Evolutionary conservation across 53 echinoderm and acorn worm genomes (phyloP).

Genomic region (Holothuria scabra): DNA sequence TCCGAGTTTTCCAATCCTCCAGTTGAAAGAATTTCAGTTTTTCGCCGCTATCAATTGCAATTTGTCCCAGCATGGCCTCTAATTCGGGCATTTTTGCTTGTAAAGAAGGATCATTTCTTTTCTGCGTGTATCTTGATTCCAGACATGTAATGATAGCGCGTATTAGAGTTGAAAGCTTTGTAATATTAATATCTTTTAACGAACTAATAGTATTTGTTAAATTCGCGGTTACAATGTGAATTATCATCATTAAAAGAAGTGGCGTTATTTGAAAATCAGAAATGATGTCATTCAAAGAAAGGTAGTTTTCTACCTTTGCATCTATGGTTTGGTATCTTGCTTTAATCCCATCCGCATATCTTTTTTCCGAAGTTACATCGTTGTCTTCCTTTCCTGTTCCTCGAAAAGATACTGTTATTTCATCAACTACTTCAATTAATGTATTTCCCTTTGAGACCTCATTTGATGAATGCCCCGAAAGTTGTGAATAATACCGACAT

Average conservation of each 20-base stretch:
- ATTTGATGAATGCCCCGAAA: neutral
- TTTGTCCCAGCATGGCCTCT: neutral
- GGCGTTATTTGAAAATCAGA: conserved; percentile 15
- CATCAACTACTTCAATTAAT: too few species aligned
- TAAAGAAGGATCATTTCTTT: neutral
- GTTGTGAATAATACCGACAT: conserved; percentile 1
- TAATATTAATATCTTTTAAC: neutral
- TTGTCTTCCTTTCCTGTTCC: too few species aligned
- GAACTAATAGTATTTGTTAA: neutral
- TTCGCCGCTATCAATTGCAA: neutral
- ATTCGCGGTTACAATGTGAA: neutral
- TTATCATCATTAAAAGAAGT: conserved; percentile 28
- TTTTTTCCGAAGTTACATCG: too few species aligned
- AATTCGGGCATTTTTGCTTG: neutral
- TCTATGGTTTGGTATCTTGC: too few species aligned
- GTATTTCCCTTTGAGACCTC: neutral
- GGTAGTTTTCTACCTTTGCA: neutral
- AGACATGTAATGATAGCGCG: conserved; percentile 19
- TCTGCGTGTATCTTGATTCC: conserved; percentile 21
- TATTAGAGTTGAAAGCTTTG: conserved; percentile 14
- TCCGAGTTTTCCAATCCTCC: neutral
- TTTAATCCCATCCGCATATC: too few species aligned
- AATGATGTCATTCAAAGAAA: conserved; percentile 2
- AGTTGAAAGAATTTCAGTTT: neutral
- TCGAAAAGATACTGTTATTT: too few species aligned